phyloP scores from a whole-genome alignment of 2,888 invertebrate genomes.

The Cacoxenus indagator region DNA sequence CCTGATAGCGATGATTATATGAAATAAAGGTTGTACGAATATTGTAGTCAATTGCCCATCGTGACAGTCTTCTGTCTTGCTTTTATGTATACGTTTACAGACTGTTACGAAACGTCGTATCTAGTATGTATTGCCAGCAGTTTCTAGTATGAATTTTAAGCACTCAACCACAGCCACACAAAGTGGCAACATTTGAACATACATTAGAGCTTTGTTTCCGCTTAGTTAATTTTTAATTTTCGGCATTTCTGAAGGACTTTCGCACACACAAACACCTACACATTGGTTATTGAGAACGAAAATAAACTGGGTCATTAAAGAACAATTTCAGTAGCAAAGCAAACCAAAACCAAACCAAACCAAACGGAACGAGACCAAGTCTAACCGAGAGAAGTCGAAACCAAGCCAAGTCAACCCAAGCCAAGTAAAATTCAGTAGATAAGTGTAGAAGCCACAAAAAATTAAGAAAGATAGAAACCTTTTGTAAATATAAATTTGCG shows the following conservation, averaged over 20 bases:
- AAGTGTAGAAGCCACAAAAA: not conserved
- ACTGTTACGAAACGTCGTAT: too few relatives aligned
- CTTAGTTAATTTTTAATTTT: not conserved
- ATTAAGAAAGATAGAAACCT: not conserved
- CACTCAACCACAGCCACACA: too few relatives aligned
- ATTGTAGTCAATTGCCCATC: too few relatives aligned
- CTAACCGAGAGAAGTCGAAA: not conserved
- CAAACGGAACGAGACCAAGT: not conserved
- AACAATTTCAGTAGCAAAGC: not conserved
- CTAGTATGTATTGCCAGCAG: too few relatives aligned
- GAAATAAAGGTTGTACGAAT: too few relatives aligned
- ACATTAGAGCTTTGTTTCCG: not conserved
- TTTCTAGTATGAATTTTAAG: too few relatives aligned
- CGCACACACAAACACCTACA: not conserved
- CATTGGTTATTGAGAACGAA: not conserved
- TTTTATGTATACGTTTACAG: too few relatives aligned
- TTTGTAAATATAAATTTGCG: constrained; percentile 1
- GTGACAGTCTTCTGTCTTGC: too few relatives aligned
- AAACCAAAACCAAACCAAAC: not conserved
- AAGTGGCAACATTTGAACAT: not conserved
- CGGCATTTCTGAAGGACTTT: not conserved
- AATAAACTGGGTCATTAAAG: not conserved
- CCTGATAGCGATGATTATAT: too few relatives aligned
- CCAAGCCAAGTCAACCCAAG: not conserved
- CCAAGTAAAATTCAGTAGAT: not conserved